Evolutionary conservation across 2,888 invertebrate genomes (phyloP).

Genomic region (Oscheius sp.): DNA sequence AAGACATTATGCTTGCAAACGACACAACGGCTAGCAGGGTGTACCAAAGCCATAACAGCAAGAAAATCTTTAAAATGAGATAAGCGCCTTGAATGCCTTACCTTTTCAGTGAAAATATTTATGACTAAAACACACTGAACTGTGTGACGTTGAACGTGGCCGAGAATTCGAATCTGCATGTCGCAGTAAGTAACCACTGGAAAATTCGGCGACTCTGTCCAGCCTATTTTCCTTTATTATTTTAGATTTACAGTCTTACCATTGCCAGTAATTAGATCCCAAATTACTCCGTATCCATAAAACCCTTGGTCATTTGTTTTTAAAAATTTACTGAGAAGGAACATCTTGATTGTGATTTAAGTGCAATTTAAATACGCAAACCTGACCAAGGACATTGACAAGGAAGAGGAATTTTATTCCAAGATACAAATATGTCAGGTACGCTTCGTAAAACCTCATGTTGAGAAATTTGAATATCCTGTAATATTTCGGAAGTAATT

Average conservation of each 20-base stretch:
- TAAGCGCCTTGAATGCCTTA: too few relatives aligned
- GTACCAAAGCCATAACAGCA: conserved; percentile 70
- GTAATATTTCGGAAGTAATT: conserved; percentile 21
- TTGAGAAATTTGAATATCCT: conserved; percentile 64
- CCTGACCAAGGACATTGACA: conserved; percentile 64
- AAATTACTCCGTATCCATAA: conserved; percentile 68
- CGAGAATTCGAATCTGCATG: conserved; percentile 64
- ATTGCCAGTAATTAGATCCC: conserved; percentile 62
- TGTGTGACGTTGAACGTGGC: conserved; percentile 69
- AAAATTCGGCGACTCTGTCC: conserved; percentile 68
- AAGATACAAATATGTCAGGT: conserved; percentile 66
- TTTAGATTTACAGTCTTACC: conserved; percentile 29
- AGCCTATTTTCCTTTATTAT: conserved; percentile 43
- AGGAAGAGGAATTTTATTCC: conserved; percentile 66
- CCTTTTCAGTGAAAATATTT: conserved; percentile 70
- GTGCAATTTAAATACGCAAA: conserved; percentile 22
- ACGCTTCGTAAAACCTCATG: conserved; percentile 68
- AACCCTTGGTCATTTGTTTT: conserved; percentile 66
- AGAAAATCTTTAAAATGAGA: conserved; percentile 59
- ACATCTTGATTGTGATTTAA: too few relatives aligned
- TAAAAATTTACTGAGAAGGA: conserved; percentile 67
- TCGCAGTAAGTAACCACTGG: conserved; percentile 70
- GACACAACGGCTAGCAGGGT: conserved; percentile 54
- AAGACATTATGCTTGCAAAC: conserved; percentile 58
- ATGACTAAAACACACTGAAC: conserved; percentile 70